These are phyloP conservation scores for Catalaphyllia jardinei DNA, from an alignment of 64 coral and sea anemone species.

Conservation along the genomic window DNA sequence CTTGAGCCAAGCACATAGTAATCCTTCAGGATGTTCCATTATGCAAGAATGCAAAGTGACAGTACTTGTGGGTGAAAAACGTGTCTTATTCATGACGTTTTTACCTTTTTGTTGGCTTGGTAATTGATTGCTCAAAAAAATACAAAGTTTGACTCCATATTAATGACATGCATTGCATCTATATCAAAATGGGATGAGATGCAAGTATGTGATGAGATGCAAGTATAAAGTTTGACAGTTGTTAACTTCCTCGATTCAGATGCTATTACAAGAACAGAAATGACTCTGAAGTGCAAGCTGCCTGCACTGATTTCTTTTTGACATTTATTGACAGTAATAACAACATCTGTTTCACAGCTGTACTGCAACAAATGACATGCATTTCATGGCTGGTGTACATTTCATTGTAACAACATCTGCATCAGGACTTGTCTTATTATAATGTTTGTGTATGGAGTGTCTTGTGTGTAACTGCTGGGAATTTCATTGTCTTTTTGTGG, in stretches of 20 bases:
- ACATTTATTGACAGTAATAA: background rate
- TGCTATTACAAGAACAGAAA: background rate
- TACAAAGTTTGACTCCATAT: constrained; percentile 11
- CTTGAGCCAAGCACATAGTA: background rate
- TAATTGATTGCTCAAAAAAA: background rate
- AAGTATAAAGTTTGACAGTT: background rate
- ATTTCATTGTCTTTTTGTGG: background rate
- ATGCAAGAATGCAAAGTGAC: background rate
- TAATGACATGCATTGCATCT: background rate
- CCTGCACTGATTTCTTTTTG: background rate
- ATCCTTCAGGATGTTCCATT: background rate
- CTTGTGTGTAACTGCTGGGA: background rate
- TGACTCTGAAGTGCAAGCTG: background rate
- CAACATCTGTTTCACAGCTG: background rate
- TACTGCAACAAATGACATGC: background rate
- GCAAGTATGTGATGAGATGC: background rate
- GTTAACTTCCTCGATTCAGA: background rate
- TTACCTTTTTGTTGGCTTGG: background rate
- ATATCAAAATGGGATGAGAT: background rate
- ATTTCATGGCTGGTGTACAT: background rate
- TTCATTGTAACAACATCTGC: background rate
- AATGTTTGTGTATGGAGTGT: background rate
- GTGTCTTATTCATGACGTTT: background rate
- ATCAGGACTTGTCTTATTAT: background rate
- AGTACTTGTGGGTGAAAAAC: background rate